These are phyloP conservation scores for Notechis scutatus DNA, from an alignment of 2,113 vertebrate genomes.

Conservation along the genomic window DNA sequence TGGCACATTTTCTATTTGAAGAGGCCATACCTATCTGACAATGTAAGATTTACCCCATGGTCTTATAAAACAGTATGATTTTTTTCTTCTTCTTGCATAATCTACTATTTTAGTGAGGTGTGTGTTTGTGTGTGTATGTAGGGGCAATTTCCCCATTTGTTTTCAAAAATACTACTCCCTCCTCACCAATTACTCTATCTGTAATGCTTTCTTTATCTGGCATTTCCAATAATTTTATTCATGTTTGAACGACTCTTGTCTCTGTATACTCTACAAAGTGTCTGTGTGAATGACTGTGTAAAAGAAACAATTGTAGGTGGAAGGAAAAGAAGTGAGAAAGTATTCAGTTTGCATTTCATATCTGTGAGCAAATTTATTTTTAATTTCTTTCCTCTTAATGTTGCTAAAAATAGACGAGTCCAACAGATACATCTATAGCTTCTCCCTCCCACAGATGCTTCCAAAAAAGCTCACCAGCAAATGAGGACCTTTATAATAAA, in stretches of 20 bases:
- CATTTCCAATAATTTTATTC: conserved; percentile 47
- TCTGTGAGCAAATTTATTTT: conserved; percentile 31
- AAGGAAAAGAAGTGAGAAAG: conserved; percentile 38
- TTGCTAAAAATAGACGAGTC: conserved; percentile 26
- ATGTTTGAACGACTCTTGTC: conserved; percentile 26
- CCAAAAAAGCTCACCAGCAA: not conserved
- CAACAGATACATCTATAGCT: conserved; percentile 1
- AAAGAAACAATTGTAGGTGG: conserved; percentile 31
- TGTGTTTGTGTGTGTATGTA: not conserved
- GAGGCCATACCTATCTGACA: not conserved
- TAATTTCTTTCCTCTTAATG: not conserved
- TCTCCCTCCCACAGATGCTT: not conserved
- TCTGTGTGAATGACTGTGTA: conserved; percentile 16
- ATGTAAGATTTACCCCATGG: not conserved
- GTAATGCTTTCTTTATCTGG: not conserved
- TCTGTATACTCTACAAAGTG: conserved; percentile 17
- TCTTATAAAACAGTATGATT: not conserved
- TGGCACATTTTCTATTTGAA: not conserved
- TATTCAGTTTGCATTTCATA: conserved; percentile 24
- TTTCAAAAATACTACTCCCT: not conserved
- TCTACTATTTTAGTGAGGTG: not conserved
- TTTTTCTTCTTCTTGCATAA: not conserved
- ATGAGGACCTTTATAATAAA: conserved; percentile 10
- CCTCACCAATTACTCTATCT: conserved; percentile 17
- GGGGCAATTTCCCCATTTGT: not conserved